Evolutionary conservation across 2,113 vertebrate species (phyloP).

Genomic region (Callipepla squamata): DNA sequence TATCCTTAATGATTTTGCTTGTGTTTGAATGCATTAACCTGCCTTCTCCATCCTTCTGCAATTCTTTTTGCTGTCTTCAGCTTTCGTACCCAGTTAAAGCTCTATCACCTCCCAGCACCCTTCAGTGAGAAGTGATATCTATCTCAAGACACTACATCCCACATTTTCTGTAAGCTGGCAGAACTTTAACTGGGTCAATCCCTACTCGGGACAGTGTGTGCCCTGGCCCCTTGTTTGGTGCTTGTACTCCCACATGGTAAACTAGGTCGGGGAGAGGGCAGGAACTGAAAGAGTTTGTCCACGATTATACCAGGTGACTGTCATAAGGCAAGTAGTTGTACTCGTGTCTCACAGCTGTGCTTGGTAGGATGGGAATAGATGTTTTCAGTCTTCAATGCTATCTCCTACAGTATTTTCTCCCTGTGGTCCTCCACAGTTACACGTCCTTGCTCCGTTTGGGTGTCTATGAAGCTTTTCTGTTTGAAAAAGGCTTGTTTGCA

Average conservation of each 20-base stretch:
- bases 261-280: not conserved
- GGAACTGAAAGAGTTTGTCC: not conserved
- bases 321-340: not conserved
- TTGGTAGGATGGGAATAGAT: not conserved
- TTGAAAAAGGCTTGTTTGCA: not conserved
- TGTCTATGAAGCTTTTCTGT: not conserved
- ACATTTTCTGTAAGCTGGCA: not conserved
- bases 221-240: not conserved
- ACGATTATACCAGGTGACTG: not conserved
- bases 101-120: not conserved
- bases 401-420: not conserved
- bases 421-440: not conserved
- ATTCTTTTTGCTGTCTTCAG: not conserved
- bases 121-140: not conserved
- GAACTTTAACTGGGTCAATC: constrained; percentile 31
- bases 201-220: not conserved
- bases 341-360: not conserved
- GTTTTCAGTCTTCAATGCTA: not conserved
- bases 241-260: not conserved
- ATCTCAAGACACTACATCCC: not conserved
- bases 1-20: constrained; percentile 29
- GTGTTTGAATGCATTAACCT: constrained; percentile 35
- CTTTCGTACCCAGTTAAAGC: not conserved
- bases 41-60: not conserved
- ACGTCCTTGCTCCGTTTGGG: not conserved